Evolutionary conservation across 2,888 invertebrate species (phyloP).

Genomic region (Agrochola macilenta): DNA sequence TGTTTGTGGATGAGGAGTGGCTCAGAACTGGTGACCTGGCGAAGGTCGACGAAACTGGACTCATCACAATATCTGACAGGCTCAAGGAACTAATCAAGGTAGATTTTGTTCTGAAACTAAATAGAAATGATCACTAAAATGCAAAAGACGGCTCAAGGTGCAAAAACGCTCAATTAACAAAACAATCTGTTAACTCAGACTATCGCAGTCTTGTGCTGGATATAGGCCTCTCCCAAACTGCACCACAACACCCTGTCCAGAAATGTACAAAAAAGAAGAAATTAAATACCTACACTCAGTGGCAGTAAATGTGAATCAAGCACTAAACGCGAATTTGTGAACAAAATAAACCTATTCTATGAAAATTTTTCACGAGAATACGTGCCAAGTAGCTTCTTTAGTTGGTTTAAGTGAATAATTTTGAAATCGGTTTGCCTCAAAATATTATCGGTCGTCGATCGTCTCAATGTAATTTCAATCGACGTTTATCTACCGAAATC

Average conservation of each 20-base stretch:
- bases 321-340: neutral
- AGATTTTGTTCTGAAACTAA: conserved; percentile 11
- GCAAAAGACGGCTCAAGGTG: neutral
- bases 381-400: neutral
- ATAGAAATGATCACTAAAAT: neutral
- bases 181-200: neutral
- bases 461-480: no score
- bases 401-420: neutral
- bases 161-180: neutral
- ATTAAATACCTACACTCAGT: neutral
- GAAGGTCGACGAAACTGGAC: conserved; percentile 92
- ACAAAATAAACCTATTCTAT: neutral
- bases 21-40: conserved; percentile 94
- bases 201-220: neutral
- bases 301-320: neutral
- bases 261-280: neutral
- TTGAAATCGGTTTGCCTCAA: neutral
- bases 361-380: neutral
- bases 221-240: no score
- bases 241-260: neutral
- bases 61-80: conserved; percentile 93
- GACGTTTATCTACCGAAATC: neutral
- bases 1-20: conserved; percentile 93
- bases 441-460: neutral
- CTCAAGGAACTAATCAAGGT: conserved; percentile 96